These are phyloP conservation scores for Calliphora vicina DNA, from an alignment of 1,140 invertebrate species.

Conservation along the genomic window DNA sequence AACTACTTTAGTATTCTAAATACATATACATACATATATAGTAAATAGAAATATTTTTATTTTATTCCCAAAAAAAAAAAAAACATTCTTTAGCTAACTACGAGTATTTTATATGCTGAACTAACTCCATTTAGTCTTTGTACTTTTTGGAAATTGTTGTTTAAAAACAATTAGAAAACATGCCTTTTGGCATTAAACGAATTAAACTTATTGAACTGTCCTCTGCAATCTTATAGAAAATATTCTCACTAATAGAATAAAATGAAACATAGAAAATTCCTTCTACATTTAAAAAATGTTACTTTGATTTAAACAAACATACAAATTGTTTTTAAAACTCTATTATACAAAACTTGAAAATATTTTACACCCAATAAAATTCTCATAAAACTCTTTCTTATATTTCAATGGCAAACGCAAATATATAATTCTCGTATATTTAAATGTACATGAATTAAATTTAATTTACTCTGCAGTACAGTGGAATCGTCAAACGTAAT, in stretches of 20 bases:
- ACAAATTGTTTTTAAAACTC: slow-evolving; percentile 14
- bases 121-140: neutral
- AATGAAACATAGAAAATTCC: neutral
- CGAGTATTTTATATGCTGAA: neutral
- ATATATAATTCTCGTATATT: too few relatives aligned
- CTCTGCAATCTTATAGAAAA: neutral
- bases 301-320: neutral
- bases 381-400: too few relatives aligned
- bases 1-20: too few relatives aligned
- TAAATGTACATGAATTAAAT: too few relatives aligned
- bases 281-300: neutral
- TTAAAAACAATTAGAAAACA: slow-evolving; percentile 13
- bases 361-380: neutral
- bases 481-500: too few relatives aligned
- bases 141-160: neutral
- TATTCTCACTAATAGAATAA: neutral
- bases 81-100: neutral
- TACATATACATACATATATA: too few relatives aligned
- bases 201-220: slow-evolving; percentile 10
- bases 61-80: too few relatives aligned
- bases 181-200: slow-evolving; percentile 1
- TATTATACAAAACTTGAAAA: neutral
- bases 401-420: too few relatives aligned
- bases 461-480: too few relatives aligned
- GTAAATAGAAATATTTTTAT: too few relatives aligned